Evolutionary conservation across 2,113 vertebrate species (phyloP).

Genomic region (Clupea harengus): DNA sequence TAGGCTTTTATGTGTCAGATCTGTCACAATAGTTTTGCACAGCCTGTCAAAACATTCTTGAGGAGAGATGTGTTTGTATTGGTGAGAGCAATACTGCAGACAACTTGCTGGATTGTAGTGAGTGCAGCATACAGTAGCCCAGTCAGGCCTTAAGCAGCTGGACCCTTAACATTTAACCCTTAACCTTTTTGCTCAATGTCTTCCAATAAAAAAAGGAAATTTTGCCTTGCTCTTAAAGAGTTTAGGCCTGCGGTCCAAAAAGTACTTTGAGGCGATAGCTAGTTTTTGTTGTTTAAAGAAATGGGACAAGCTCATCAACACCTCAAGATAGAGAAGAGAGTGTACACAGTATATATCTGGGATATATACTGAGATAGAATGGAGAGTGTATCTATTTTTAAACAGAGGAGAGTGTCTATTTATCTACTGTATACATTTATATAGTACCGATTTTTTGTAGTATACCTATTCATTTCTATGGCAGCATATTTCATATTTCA

Average conservation of each 20-base stretch:
- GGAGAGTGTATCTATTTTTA: neutral
- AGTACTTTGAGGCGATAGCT: neutral
- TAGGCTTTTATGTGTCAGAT: neutral
- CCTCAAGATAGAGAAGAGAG: too few species aligned
- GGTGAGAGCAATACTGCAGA: neutral
- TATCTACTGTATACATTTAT: neutral
- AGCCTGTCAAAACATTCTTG: neutral
- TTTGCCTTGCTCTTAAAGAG: neutral
- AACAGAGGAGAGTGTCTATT: neutral
- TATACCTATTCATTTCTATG: neutral
- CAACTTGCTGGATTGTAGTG: neutral
- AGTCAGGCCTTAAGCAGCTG: neutral
- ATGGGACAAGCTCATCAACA: neutral
- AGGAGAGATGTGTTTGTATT: neutral
- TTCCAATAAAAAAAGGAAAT: neutral
- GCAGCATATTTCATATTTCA: neutral
- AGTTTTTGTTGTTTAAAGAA: neutral
- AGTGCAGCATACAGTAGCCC: neutral
- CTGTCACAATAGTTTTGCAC: neutral
- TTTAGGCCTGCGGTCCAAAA: neutral
- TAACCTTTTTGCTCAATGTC: neutral
- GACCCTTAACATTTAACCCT: too few species aligned
- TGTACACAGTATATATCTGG: too few species aligned
- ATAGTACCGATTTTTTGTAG: neutral
- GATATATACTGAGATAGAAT: too few species aligned